Conservation (phyloP, 2,888 invertebrate species). For the Julus scanicus region DNA sequence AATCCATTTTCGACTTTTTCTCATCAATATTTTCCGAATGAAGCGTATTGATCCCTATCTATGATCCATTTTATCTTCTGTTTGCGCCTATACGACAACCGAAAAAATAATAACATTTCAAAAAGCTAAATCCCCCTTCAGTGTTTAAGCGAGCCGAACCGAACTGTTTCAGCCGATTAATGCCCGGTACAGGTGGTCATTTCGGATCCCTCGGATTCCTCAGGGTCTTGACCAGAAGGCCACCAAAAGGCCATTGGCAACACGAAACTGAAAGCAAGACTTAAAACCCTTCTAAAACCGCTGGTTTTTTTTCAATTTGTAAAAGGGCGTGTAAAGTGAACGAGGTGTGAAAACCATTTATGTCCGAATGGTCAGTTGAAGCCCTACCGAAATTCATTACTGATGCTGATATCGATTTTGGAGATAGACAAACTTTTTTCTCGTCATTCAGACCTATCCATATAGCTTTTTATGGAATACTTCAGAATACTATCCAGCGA, state of each 20-base stretch:
- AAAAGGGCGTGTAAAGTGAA: slow-evolving; percentile 13
- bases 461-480: no score
- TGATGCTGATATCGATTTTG: neutral
- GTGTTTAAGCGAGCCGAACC: neutral
- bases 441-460: neutral
- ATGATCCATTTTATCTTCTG: slow-evolving; percentile 15
- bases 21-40: slow-evolving; percentile 26
- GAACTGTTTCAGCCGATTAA: neutral
- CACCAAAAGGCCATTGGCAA: neutral
- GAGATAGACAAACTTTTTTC: neutral
- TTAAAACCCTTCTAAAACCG: neutral
- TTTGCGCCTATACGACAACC: slow-evolving; percentile 12
- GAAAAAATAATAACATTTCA: slow-evolving; percentile 28
- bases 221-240: slow-evolving; percentile 22
- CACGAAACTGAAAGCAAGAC: neutral
- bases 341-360: slow-evolving; percentile 13
- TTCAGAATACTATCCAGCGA: neutral
- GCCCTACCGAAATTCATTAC: neutral
- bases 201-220: neutral
- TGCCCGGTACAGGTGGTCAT: slow-evolving; percentile 18
- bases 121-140: slow-evolving; percentile 33
- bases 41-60: slow-evolving; percentile 15
- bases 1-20: slow-evolving; percentile 31
- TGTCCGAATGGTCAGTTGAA: slow-evolving; percentile 18
- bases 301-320: neutral